Conservation (phyloP, 2,888 invertebrate genomes). For the Apocheima hispidaria region DNA sequence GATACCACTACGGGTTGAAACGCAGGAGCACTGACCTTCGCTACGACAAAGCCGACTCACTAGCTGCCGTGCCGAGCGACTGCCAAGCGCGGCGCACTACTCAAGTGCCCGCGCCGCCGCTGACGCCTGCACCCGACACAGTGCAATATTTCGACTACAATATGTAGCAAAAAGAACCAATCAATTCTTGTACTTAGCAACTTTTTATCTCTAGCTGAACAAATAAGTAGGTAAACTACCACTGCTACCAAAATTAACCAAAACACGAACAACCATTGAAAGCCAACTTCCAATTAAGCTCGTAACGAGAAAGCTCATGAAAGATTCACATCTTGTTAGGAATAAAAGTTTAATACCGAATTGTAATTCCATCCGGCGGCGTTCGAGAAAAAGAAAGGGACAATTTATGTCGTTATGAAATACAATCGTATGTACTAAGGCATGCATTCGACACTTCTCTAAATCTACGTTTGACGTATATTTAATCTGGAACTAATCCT, state of each 20-base stretch:
- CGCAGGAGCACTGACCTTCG: conserved; percentile 82
- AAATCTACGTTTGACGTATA: not conserved
- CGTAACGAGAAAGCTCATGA: conserved; percentile 39
- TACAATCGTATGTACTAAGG: not conserved
- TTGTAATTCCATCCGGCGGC: conserved; percentile 2
- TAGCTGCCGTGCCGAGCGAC: conserved; percentile 39
- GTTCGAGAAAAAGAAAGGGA: conserved; percentile 8
- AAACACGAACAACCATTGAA: not conserved
- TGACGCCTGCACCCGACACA: conserved; percentile 64
- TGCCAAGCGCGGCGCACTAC: conserved; percentile 55
- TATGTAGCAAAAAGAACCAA: conserved; percentile 29
- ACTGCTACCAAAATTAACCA: not conserved
- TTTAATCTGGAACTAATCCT: not conserved
- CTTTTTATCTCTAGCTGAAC: not conserved
- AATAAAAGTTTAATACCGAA: conserved; percentile 14
- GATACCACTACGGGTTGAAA: conserved; percentile 78
- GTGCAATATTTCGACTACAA: conserved; percentile 60
- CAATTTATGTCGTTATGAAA: conserved; percentile 4
- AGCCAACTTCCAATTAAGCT: conserved; percentile 7
- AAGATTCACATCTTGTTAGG: conserved; percentile 35
- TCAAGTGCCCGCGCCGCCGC: conserved; percentile 15
- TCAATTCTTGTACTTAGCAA: not conserved
- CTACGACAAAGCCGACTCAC: conserved; percentile 59
- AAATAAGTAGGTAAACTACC: not conserved
- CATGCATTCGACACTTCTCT: not conserved